phyloP scores from a whole-genome alignment of 2,797 vertebrate genomes.

The Xenops minutus region DNA sequence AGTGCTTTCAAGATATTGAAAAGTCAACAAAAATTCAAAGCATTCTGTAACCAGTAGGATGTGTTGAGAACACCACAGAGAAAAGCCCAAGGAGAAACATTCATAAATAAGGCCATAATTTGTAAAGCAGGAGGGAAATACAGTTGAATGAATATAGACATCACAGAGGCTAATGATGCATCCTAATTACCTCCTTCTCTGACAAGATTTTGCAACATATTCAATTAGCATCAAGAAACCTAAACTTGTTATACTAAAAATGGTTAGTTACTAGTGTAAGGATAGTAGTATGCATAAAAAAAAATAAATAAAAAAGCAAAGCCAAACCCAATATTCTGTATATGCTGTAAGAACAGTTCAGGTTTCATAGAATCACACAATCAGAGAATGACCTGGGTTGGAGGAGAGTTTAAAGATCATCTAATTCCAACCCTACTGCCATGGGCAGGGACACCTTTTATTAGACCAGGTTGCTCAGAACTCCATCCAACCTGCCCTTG shows the following conservation, averaged over 20 bases:
- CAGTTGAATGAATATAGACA: neutral
- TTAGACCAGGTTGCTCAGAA: fast-evolving
- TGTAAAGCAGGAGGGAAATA: neutral
- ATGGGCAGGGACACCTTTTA: neutral
- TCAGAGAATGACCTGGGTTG: neutral
- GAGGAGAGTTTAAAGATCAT: neutral
- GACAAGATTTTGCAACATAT: neutral
- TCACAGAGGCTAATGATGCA: neutral
- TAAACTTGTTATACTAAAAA: neutral
- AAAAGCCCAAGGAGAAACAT: neutral
- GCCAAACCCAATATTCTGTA: neutral
- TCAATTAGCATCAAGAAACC: neutral
- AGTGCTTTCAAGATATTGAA: neutral
- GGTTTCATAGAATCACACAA: neutral
- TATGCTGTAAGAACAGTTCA: neutral
- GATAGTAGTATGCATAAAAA: fast-evolving
- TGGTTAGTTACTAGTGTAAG: neutral
- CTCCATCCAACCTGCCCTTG: neutral
- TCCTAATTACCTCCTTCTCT: neutral
- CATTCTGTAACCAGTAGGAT: neutral
- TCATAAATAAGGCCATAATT: neutral
- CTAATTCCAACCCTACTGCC: neutral
- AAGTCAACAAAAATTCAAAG: neutral
- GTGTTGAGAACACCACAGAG: neutral
- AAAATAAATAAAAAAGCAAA: neutral